Evolutionary conservation across 2,888 invertebrate genomes (phyloP), one percentile per base, ranked within the genome.

Genomic region (Ophonus ardosiacus): DNA sequence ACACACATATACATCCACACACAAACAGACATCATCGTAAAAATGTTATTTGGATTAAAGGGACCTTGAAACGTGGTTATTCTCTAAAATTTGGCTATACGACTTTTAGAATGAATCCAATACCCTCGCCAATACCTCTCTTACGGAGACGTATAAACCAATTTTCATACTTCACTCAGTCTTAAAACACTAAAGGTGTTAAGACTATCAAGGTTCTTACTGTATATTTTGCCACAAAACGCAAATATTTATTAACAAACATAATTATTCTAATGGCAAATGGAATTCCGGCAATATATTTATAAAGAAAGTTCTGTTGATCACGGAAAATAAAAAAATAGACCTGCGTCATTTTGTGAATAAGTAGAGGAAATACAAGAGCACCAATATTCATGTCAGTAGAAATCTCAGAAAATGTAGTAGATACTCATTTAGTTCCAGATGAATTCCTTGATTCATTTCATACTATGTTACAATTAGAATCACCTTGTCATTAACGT

Each of bases 401-500:
- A 24, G 63, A 24, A 63, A 63, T 21, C 21, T 31, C 40, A 68
- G 68, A 68, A 68, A 71, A 40, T 38, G 68, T 40, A 15, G 7
- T 1, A 13, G 7, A n/a, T 3, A 38, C 31, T 38, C 68, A 38
- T n/a, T 38, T 68, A 68, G 68, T 71, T 71, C 68, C 68, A 71
- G 40, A 4, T 71, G 68, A 71, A 40, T 71, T 71, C 68, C 7
- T 15, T 71, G 68, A 38, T 71, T 71, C 68, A 15, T 38, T 31
- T 24, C 68, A 15, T 38, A 40, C 40, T 71, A n/a, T 40, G 38
- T 10, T 71, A 71, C 40, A 31, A 31, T 65, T 65, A 21, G 65
- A 65, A 65, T 21, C 21, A 24, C 65, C 61, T 63, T 71, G 68
- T 71, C 68, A 71, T 38, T 71, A 38, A 8, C 40, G 68, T 71